Evolutionary conservation across 2,888 invertebrate genomes (phyloP), one percentile per base, ranked within the genome.

Genomic region (Andrena marginata): DNA sequence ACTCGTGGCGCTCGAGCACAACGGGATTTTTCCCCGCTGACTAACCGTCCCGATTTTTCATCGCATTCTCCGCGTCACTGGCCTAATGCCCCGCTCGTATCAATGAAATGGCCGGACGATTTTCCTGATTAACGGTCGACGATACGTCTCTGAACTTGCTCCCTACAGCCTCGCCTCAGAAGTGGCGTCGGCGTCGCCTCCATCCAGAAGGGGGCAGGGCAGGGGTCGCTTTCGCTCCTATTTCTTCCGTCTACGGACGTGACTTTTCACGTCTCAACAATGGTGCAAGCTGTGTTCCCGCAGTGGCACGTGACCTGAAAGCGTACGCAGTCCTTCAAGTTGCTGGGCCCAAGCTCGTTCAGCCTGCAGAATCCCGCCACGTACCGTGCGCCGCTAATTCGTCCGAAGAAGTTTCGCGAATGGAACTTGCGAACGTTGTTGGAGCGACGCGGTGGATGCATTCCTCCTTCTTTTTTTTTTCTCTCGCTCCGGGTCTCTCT

Each of bases 221-320:
- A 6, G 29, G 29, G 76, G 63, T 69, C 72, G 77, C 74, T 77
- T 77, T 82, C 73, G 26, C 48, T 48, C 48, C 63, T 71, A 60
- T 78, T 83, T 74, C 71, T 72, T 84, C 54, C 42, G 23, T 56
- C 23, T 51, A 31, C 16, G 62, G 31, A 84, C 83, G 83, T 84
- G 83, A 84, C 83, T 84, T 78, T 83, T 84, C 83, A 78, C 73
- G 74, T 83, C 70, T 33, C 78, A 74, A 84, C 83, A 83, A 83
- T 78, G 83, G 83, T 72, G 83, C 83, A 84, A 84, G 70, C 83
- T 83, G 83, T 84, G 83, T 83, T 84, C 78, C 83, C 83, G 83
- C 83, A 84, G 83, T 70, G 73, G 83, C 83, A 78, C 83, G 83
- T 84, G 83, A 84, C 71, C 71, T 71, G 83, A 84, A 84, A 83